Conservation (phyloP, 2,888 invertebrate species). For the Macropis europaea region DNA sequence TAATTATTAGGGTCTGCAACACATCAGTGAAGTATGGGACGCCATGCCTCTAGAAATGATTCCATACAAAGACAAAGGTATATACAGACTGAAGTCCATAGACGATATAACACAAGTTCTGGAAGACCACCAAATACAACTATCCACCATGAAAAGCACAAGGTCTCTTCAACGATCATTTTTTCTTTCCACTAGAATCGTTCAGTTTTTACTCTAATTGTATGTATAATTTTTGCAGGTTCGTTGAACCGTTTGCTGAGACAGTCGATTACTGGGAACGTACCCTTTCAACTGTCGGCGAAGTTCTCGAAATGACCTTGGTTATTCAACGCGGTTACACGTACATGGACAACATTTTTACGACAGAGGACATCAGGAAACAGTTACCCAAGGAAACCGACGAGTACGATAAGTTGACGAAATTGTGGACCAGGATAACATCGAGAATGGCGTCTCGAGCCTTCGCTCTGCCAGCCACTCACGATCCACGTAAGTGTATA, state of each 20-base stretch:
- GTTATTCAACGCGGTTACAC: slow-evolving; percentile 92
- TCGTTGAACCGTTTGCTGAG: slow-evolving; percentile 91
- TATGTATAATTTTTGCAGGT: slow-evolving; percentile 78
- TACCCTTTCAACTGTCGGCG: slow-evolving; percentile 89
- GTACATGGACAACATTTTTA: slow-evolving; percentile 93
- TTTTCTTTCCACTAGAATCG: background rate
- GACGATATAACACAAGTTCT: slow-evolving; percentile 90
- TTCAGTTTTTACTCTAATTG: too few relatives aligned
- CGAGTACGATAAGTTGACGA: slow-evolving; percentile 88
- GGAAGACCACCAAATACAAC: slow-evolving; percentile 92
- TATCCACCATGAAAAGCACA: slow-evolving; percentile 93
- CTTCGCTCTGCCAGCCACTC: slow-evolving; percentile 68
- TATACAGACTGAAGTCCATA: slow-evolving; percentile 86
- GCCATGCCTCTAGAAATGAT: slow-evolving; percentile 87
- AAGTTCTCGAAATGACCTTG: slow-evolving; percentile 90
- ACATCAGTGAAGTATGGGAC: slow-evolving; percentile 87
- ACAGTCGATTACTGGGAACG: slow-evolving; percentile 94
- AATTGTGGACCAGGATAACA: slow-evolving; percentile 70
- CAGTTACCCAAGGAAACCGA: slow-evolving; percentile 89
- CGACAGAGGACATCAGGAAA: slow-evolving; percentile 92
- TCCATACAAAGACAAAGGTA: slow-evolving; percentile 84
- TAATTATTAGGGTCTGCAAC: slow-evolving; percentile 80
- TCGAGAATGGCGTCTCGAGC: slow-evolving; percentile 64
- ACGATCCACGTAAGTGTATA: slow-evolving; percentile 79
- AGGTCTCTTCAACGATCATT: slow-evolving; percentile 75